phyloP scores from a whole-genome alignment of 2,113 vertebrate species.

The Oncorhynchus gorbuscha region DNA sequence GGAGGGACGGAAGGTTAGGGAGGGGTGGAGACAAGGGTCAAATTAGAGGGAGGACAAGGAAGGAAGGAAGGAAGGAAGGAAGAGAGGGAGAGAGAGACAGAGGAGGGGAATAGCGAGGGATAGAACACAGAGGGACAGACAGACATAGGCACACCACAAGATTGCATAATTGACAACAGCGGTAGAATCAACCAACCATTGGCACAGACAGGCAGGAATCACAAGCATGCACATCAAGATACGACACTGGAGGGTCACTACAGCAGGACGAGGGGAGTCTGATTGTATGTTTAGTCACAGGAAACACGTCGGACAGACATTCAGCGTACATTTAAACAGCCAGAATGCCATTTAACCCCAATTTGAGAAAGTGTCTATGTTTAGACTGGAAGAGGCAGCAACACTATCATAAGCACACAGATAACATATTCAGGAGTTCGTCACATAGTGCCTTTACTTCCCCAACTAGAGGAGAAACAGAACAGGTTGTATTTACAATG shows the following conservation, averaged over 20 bases:
- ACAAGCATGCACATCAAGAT: slow-evolving; percentile 6
- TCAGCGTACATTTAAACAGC: too few species aligned
- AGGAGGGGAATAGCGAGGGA: slow-evolving; percentile 12
- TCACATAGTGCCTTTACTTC: too few species aligned
- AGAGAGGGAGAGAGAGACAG: slow-evolving; percentile 7
- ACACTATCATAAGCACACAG: too few species aligned
- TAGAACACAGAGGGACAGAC: slow-evolving; percentile 34
- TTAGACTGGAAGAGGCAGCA: too few species aligned
- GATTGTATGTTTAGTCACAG: not conserved
- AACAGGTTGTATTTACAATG: not conserved
- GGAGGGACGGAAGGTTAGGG: slow-evolving; percentile 36
- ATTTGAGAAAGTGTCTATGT: too few species aligned
- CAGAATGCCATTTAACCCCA: not conserved
- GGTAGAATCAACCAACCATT: slow-evolving; percentile 28
- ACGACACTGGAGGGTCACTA: slow-evolving; percentile 9
- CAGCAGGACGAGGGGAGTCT: slow-evolving; percentile 1
- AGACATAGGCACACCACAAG: slow-evolving; percentile 27
- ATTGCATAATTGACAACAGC: slow-evolving; percentile 32
- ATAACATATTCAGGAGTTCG: too few species aligned
- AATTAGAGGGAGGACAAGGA: not conserved
- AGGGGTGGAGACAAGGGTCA: slow-evolving; percentile 11
- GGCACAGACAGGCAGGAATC: slow-evolving; percentile 41
- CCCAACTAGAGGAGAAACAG: not conserved
- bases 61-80: slow-evolving; percentile 7
- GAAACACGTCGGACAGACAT: not conserved